A percentile compares a stretch with the other conserved stretches of the same genome.
phyloP scores from a whole-genome alignment of 2,888 invertebrate genomes.

The Rhingia campestris region DNA sequence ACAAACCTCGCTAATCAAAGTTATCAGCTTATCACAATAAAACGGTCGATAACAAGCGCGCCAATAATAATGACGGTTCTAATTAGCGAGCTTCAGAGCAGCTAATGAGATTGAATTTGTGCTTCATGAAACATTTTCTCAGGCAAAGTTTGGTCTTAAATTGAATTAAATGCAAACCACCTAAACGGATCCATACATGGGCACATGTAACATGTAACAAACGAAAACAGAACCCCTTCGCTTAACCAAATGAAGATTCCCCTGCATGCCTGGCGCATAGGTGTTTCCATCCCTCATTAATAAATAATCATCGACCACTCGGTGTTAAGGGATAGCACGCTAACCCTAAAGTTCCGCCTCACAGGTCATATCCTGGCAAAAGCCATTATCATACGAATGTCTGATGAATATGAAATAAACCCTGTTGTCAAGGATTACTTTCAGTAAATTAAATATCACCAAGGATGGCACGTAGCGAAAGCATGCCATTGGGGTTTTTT shows the following conservation, averaged over 20 bases:
- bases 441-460: conserved; percentile 14
- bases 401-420: conserved; percentile 42
- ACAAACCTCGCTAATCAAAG: background rate
- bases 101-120: background rate
- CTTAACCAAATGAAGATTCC: conserved; percentile 36
- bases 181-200: background rate
- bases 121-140: background rate
- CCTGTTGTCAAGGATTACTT: conserved; percentile 8
- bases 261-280: conserved; percentile 32
- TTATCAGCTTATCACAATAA: background rate
- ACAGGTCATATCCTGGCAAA: conserved; percentile 17
- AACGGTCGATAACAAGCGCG: background rate
- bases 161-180: background rate
- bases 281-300: conserved; percentile 38
- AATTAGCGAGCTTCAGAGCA: background rate
- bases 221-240: conserved; percentile 10
- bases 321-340: background rate
- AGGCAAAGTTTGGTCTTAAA: no score
- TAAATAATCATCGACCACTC: conserved; percentile 30
- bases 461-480: background rate
- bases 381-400: conserved; percentile 41
- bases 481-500: background rate
- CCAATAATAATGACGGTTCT: background rate
- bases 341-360: conserved; percentile 23
- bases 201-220: no score